Evolutionary conservation across 2,113 vertebrate genomes (phyloP).

Genomic region (Girardinichthys multiradiatus): DNA sequence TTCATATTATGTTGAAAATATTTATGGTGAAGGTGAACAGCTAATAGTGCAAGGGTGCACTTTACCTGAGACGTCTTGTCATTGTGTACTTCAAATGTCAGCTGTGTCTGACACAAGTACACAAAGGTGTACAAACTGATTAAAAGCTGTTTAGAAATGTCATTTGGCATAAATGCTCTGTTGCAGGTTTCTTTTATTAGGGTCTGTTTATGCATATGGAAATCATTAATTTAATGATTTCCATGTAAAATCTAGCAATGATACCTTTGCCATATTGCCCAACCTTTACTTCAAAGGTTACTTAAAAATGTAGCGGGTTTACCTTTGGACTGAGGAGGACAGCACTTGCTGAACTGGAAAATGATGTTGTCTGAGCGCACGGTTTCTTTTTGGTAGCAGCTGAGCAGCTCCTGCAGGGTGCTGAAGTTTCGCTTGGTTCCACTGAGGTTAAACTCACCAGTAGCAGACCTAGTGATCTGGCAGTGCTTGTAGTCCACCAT

Average conservation of each 20-base stretch:
- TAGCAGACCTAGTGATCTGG: slow-evolving; percentile 88
- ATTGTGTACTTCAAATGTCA: no score
- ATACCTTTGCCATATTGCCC: no score
- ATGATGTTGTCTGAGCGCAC: slow-evolving; percentile 92
- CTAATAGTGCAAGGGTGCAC: no score
- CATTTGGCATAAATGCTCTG: background rate
- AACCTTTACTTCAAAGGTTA: background rate
- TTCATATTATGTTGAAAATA: no score
- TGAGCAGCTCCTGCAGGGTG: slow-evolving; percentile 90
- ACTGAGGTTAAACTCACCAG: slow-evolving; percentile 90
- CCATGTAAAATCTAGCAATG: no score
- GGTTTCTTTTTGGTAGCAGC: slow-evolving; percentile 96
- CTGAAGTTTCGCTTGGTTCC: slow-evolving; percentile 92
- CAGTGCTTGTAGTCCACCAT: slow-evolving; percentile 92
- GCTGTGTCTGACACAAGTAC: no score
- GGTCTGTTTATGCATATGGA: background rate
- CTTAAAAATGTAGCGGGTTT: background rate
- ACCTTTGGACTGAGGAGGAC: slow-evolving; percentile 95
- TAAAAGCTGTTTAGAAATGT: no score
- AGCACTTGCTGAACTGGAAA: slow-evolving; percentile 95
- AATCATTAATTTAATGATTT: no score
- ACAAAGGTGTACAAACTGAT: no score
- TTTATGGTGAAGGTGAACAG: no score
- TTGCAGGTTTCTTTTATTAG: background rate
- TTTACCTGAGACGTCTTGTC: no score